Evolutionary conservation across 2,113 vertebrate genomes (phyloP).

Genomic region (Condylura cristata): DNA sequence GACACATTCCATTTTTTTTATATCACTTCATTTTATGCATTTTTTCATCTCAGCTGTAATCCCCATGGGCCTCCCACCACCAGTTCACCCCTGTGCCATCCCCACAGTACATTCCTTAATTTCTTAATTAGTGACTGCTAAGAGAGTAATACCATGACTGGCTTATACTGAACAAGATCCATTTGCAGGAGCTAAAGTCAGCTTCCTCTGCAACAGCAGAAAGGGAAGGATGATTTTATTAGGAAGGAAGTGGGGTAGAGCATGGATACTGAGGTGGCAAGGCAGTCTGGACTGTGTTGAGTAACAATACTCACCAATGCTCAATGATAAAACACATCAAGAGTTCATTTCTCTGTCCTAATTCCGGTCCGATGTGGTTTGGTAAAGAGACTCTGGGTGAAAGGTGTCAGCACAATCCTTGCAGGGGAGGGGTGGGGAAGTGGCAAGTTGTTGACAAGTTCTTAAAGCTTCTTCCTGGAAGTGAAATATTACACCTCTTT

Average conservation of each 20-base stretch:
- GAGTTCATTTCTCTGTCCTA: neutral
- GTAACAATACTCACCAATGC: neutral
- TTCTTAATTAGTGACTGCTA: neutral
- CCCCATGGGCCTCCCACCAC: too few species aligned
- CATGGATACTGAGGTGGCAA: neutral
- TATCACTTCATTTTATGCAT: too few species aligned
- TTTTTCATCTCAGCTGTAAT: too few species aligned
- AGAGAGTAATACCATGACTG: neutral
- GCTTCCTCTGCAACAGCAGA: neutral
- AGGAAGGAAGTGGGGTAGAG: neutral
- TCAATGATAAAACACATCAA: neutral
- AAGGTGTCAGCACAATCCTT: neutral
- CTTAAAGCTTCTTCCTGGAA: conserved; percentile 7
- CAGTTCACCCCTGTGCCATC: too few species aligned
- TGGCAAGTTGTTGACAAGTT: neutral
- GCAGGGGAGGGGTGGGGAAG: neutral
- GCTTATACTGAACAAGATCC: neutral
- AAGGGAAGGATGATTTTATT: neutral
- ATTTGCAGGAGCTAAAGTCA: neutral
- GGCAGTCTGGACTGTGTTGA: neutral
- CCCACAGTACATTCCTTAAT: too few species aligned
- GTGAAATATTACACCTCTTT: neutral
- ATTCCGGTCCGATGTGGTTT: neutral
- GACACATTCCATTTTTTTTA: neutral
- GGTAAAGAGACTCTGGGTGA: neutral